Percentiles rank a stretch among this genome's conserved stretches.
These are phyloP conservation scores for Ciona savignyi DNA, from an alignment of 23 tunicate species.

Conservation along the genomic window DNA sequence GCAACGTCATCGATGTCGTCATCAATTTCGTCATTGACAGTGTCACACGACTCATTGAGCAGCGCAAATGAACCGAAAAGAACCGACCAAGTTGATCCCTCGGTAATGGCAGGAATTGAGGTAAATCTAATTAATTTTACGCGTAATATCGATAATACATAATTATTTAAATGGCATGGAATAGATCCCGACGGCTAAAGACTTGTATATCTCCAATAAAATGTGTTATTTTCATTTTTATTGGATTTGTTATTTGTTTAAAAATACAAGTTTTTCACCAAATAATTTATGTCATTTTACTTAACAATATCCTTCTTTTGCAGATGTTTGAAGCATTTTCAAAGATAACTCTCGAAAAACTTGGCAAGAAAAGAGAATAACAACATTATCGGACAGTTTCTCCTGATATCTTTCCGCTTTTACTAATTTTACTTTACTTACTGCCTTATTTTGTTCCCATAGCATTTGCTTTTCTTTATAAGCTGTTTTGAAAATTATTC, in stretches of 20 bases:
- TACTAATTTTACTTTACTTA: not conserved
- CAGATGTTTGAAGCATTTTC: slow-evolving; percentile 49
- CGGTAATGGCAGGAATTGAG: slow-evolving; percentile 64
- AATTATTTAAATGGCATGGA: not conserved
- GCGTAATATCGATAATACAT: too few relatives aligned
- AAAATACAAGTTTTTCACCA: not conserved
- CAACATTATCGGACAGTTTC: not conserved
- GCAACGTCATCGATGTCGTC: slow-evolving; percentile 14
- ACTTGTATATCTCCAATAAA: too few relatives aligned
- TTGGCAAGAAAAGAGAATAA: not conserved
- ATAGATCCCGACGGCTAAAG: too few relatives aligned
- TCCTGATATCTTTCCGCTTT: not conserved
- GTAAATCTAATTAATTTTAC: slow-evolving; percentile 7
- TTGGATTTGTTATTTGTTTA: not conserved
- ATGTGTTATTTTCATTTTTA: slow-evolving; percentile 1
- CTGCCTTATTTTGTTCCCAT: not conserved
- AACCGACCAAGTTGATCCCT: slow-evolving; percentile 49
- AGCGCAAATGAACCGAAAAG: not conserved
- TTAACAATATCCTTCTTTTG: not conserved
- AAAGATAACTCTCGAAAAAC: slow-evolving; percentile 16
- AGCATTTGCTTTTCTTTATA: not conserved
- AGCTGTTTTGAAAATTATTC: too few relatives aligned
- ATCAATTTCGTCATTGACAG: slow-evolving; percentile 8
- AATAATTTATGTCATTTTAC: not conserved
- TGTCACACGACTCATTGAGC: not conserved